A percentile compares a stretch with the other conserved stretches of the same genome.
phyloP scores from a whole-genome alignment of 92 coral and sea anemone species.

The Paragorgia papillata region DNA sequence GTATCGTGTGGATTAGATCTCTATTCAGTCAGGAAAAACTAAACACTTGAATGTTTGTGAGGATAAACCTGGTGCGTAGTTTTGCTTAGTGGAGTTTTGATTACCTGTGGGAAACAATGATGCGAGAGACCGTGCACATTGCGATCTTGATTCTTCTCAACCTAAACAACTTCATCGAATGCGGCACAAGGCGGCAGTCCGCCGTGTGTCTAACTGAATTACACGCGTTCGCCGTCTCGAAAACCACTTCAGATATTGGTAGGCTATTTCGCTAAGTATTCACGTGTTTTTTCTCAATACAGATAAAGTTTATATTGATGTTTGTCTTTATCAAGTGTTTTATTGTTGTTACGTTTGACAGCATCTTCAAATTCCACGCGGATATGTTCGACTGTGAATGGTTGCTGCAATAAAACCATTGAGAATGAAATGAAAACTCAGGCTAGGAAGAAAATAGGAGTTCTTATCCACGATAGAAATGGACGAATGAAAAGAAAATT shows the following conservation, averaged over 20 bases:
- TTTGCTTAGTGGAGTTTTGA: conserved; percentile 21
- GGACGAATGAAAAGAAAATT: conserved; percentile 58
- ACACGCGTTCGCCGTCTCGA: conserved; percentile 32
- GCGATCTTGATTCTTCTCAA: conserved; percentile 37
- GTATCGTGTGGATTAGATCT: conserved; percentile 39
- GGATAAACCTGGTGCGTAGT: conserved; percentile 41
- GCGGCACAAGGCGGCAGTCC: conserved; percentile 37
- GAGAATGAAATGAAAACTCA: conserved; percentile 28
- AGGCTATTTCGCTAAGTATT: not conserved
- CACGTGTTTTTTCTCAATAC: conserved; percentile 24
- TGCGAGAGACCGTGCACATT: conserved; percentile 20
- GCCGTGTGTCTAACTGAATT: conserved; percentile 30
- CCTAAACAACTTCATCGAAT: conserved; percentile 31
- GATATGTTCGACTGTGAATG: conserved; percentile 72
- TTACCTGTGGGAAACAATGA: conserved; percentile 42
- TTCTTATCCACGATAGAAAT: conserved; percentile 25
- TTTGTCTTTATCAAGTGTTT: conserved; percentile 41
- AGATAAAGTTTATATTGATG: conserved; percentile 43
- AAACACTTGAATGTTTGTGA: conserved; percentile 17
- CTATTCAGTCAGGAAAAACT: conserved; percentile 13
- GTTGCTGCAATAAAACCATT: conserved; percentile 62
- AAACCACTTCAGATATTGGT: conserved; percentile 22
- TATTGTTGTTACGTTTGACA: conserved; percentile 31
- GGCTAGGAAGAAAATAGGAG: not conserved
- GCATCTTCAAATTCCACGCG: conserved; percentile 29